Evolutionary conservation across 2,113 vertebrate species (phyloP).

Genomic region (Rhagologus leucostigma): DNA sequence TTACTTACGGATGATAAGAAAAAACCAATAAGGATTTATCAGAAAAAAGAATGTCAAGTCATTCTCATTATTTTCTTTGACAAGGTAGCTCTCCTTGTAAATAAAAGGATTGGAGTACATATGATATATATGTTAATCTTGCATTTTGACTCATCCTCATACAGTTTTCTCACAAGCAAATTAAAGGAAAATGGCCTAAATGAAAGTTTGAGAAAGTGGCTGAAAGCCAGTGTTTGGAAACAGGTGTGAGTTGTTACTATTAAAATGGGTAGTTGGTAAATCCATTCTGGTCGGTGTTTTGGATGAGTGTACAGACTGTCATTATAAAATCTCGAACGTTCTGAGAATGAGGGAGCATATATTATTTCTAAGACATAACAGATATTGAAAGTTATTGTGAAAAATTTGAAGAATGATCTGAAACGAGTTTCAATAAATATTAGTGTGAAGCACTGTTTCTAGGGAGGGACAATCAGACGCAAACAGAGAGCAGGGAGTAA

Average conservation of each 20-base stretch:
- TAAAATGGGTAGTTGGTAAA: not conserved
- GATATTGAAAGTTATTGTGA: not conserved
- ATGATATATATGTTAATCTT: not conserved
- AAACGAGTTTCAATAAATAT: not conserved
- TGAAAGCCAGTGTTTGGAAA: not conserved
- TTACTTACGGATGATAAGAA: slow-evolving; percentile 31
- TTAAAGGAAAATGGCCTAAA: not conserved
- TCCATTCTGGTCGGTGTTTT: not conserved
- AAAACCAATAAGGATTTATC: not conserved
- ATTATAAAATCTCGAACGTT: not conserved
- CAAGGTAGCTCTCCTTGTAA: not conserved
- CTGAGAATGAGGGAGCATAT: not conserved
- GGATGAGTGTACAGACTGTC: not conserved
- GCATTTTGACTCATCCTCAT: not conserved
- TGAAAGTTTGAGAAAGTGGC: not conserved
- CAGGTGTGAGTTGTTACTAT: not conserved
- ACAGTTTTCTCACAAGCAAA: not conserved
- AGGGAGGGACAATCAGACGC: not conserved
- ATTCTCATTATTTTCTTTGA: slow-evolving; percentile 24
- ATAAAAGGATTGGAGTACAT: not conserved
- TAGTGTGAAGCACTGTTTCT: not conserved
- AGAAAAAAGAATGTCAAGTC: not conserved
- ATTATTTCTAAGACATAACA: not conserved
- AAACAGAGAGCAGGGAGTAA: not conserved
- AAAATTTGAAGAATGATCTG: not conserved